Conservation (phyloP, 2,888 invertebrate species). For the Galerucella pusilla region DNA sequence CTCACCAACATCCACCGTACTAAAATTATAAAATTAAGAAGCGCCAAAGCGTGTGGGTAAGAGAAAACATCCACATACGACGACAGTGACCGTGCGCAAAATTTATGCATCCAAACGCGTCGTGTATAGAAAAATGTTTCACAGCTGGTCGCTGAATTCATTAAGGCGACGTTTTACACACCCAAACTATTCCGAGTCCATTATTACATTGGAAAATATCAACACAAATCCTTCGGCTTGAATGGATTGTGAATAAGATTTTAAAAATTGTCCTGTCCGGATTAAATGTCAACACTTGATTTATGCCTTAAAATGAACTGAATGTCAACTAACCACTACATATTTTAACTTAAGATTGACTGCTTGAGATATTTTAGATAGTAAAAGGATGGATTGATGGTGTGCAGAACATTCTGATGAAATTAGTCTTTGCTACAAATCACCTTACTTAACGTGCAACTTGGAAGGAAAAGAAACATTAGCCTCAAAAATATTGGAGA, state of each 20-base stretch:
- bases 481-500: too few species aligned
- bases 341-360: too few species aligned
- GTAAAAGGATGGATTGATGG: too few species aligned
- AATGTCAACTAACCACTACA: background rate
- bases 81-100: conserved; percentile 50
- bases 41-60: conserved; percentile 38
- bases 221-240: conserved; percentile 55
- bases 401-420: too few species aligned
- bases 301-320: background rate
- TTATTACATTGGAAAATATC: conserved; percentile 59
- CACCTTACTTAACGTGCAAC: too few species aligned
- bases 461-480: too few species aligned
- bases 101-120: conserved; percentile 56
- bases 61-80: conserved; percentile 44
- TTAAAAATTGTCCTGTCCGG: conserved; percentile 28
- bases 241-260: conserved; percentile 47
- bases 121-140: conserved; percentile 58
- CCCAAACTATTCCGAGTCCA: conserved; percentile 57
- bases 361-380: too few species aligned
- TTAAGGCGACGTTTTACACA: conserved; percentile 61
- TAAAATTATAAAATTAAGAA: conserved; percentile 18
- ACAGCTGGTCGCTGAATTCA: conserved; percentile 61
- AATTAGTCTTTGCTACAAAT: too few species aligned
- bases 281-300: conserved; percentile 24
- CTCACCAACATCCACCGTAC: conserved; percentile 12